Evolutionary conservation across 2,797 vertebrate genomes (phyloP).

Genomic region (Pseudochromis fuscus): DNA sequence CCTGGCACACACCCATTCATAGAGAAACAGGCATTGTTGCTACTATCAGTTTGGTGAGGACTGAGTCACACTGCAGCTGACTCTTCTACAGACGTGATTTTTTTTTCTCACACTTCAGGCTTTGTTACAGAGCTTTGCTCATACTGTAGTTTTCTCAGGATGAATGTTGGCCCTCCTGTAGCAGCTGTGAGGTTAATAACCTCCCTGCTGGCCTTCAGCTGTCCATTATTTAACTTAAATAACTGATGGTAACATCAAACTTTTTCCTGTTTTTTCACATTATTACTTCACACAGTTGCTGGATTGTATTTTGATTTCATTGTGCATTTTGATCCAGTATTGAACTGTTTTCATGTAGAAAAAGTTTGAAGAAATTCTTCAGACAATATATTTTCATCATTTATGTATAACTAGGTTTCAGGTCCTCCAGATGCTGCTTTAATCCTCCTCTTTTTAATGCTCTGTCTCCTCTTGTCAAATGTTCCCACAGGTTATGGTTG

Average conservation of each 20-base stretch:
- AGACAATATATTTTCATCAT: not conserved
- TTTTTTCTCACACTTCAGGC: slow-evolving; percentile 13
- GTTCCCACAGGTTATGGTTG: not conserved
- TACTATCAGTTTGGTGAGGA: slow-evolving; percentile 16
- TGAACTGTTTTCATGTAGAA: no score
- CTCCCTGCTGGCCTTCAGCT: slow-evolving; percentile 15
- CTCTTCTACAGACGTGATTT: not conserved
- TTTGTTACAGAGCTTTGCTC: slow-evolving; percentile 11
- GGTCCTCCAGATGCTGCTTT: not conserved
- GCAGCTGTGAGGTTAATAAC: slow-evolving; percentile 6
- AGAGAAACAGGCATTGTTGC: slow-evolving; percentile 18
- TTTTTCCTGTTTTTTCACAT: no score
- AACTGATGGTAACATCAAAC: no score
- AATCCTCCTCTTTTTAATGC: not conserved
- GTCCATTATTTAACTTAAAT: not conserved
- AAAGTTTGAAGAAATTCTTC: not conserved
- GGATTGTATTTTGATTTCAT: not conserved
- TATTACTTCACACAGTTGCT: no score
- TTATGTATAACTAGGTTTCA: not conserved
- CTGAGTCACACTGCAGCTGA: slow-evolving; percentile 48
- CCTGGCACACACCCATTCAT: slow-evolving; percentile 19
- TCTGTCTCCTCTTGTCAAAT: not conserved
- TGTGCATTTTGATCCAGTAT: not conserved
- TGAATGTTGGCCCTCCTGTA: not conserved
- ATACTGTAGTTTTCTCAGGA: not conserved